These are phyloP conservation scores for Conopomorpha cramerella DNA, from an alignment of 1,140 invertebrate species.

Conservation along the genomic window DNA sequence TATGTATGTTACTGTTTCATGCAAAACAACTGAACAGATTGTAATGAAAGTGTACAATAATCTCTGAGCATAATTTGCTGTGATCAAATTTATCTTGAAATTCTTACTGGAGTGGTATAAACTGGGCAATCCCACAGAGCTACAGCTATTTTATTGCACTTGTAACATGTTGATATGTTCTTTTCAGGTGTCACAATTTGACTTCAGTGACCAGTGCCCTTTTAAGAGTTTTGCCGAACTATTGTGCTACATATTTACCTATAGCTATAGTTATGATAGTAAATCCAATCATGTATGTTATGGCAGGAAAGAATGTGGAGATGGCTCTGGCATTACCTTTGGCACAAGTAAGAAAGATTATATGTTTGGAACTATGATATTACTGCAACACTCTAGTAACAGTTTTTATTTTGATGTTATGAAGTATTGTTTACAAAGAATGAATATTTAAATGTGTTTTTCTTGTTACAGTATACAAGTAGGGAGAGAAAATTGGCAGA, in stretches of 20 bases:
- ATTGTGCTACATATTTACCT: conserved; percentile 74
- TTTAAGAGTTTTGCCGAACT: conserved; percentile 77
- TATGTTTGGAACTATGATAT: too few relatives aligned
- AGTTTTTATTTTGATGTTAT: conserved; percentile 4
- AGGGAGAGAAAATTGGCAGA: conserved; percentile 74
- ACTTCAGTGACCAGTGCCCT: conserved; percentile 63
- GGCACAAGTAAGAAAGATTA: conserved; percentile 41
- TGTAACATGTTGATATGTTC: too few relatives aligned
- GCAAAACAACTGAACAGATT: too few relatives aligned
- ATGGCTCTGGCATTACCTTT: conserved; percentile 64
- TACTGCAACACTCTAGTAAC: too few relatives aligned
- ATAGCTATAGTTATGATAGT: conserved; percentile 74
- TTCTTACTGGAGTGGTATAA: too few relatives aligned
- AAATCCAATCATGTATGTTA: conserved; percentile 74
- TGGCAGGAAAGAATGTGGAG: conserved; percentile 68
- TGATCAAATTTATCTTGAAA: too few relatives aligned
- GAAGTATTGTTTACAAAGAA: not conserved
- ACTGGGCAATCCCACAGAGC: too few relatives aligned
- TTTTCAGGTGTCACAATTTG: conserved; percentile 74
- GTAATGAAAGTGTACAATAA: too few relatives aligned
- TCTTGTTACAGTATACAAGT: conserved; percentile 65
- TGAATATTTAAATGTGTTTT: not conserved
- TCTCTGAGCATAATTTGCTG: too few relatives aligned
- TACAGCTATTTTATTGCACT: too few relatives aligned
- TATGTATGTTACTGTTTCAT: too few relatives aligned